These are phyloP conservation scores for Agrilus cyanescens DNA, from an alignment of 2,888 invertebrate species.

Conservation along the genomic window DNA sequence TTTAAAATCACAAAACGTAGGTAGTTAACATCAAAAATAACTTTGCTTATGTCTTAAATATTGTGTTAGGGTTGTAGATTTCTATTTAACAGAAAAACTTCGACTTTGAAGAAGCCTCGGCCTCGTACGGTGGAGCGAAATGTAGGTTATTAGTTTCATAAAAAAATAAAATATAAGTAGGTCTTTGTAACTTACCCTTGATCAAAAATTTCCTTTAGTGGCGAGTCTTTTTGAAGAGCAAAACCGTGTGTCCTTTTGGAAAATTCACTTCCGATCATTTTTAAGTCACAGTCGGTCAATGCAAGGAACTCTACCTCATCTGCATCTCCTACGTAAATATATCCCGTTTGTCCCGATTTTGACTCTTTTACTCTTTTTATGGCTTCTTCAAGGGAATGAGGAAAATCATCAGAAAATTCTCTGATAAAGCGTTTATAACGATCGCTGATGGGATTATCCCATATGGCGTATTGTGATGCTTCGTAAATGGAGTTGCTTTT, in stretches of 20 bases:
- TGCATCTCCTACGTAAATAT: constrained; percentile 75
- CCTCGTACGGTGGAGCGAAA: no score
- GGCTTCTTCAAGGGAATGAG: constrained; percentile 68
- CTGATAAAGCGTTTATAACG: constrained; percentile 94
- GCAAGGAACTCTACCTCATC: constrained; percentile 71
- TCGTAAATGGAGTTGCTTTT: constrained; percentile 84
- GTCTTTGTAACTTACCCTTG: constrained; percentile 70
- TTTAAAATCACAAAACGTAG: no score
- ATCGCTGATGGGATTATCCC: constrained; percentile 98
- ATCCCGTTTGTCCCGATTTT: constrained; percentile 56
- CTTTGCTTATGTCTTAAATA: no score
- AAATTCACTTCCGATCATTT: constrained; percentile 92
- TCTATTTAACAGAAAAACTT: no score
- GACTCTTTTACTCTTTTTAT: constrained; percentile 56
- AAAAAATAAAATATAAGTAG: no score
- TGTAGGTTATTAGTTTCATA: no score
- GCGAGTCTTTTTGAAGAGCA: constrained; percentile 92
- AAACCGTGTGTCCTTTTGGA: constrained; percentile 95
- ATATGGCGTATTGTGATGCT: constrained; percentile 87
- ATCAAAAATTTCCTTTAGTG: constrained; percentile 86
- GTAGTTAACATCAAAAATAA: no score
- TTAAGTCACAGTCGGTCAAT: constrained; percentile 76
- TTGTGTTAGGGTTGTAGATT: no score
- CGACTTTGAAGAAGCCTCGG: no score
- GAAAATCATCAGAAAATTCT: constrained; percentile 87